These are phyloP conservation scores for Melinopterus prodromus DNA, from an alignment of 2,888 invertebrate species.

Conservation along the genomic window DNA sequence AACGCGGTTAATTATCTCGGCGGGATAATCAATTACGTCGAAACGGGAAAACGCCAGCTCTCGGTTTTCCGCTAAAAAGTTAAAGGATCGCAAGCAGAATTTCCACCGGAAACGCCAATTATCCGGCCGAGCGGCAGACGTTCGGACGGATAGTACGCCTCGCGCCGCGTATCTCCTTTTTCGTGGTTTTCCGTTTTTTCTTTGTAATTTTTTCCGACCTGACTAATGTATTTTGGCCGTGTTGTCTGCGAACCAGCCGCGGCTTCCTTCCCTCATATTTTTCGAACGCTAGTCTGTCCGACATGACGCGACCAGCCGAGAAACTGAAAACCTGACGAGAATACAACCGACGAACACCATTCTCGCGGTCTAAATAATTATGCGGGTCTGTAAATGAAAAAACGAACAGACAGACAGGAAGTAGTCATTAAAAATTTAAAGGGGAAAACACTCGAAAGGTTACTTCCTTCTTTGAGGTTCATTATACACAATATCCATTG, in stretches of 20 bases:
- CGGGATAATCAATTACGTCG: constrained; percentile 22
- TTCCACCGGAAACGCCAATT: constrained; percentile 25
- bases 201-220: constrained; percentile 15
- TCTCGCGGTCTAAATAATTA: background rate
- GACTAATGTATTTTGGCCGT: constrained; percentile 17
- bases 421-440: no score
- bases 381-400: background rate
- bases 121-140: constrained; percentile 16
- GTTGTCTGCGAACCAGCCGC: background rate
- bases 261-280: background rate
- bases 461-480: no score
- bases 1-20: background rate
- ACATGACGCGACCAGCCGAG: background rate
- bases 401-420: no score
- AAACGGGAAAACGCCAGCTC: background rate
- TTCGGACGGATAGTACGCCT: background rate
- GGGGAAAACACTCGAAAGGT: no score
- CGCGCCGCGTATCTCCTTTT: background rate
- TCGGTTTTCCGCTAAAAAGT: constrained; percentile 18
- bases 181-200: constrained; percentile 14
- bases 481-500: no score
- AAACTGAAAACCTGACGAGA: background rate
- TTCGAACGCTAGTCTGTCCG: background rate
- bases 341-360: background rate
- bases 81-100: constrained; percentile 17